Conservation (phyloP, 2,888 invertebrate species). For the Flexamia atlantica region DNA sequence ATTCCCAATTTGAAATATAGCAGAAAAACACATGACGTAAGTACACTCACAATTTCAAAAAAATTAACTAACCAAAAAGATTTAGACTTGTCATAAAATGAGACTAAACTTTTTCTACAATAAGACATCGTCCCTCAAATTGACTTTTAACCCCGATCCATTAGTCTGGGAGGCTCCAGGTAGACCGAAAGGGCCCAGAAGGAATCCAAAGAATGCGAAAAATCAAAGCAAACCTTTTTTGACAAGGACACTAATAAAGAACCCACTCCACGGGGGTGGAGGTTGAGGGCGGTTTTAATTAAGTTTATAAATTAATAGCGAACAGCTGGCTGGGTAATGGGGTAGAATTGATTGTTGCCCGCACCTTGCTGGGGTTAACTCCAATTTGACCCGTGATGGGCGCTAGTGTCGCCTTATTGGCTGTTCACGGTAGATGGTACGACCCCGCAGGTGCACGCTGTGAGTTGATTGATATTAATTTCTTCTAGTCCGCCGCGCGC, state of each 20-base stretch:
- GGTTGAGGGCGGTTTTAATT: constrained; percentile 51
- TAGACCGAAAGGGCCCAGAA: neutral
- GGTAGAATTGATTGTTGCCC: constrained; percentile 56
- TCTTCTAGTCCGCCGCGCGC: constrained; percentile 38
- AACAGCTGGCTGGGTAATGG: constrained; percentile 52
- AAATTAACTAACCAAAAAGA: too few species aligned
- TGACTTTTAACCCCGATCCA: too few species aligned
- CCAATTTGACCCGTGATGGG: constrained; percentile 57
- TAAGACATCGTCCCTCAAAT: too few species aligned
- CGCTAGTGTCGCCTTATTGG: constrained; percentile 55
- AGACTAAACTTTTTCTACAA: too few species aligned
- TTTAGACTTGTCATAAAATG: too few species aligned
- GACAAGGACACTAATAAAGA: constrained; percentile 44
- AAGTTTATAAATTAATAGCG: constrained; percentile 54
- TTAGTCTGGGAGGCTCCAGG: neutral
- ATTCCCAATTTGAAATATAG: too few species aligned
- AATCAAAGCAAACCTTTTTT: constrained; percentile 45
- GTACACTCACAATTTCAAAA: too few species aligned
- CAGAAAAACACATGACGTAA: too few species aligned
- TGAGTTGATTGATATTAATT: constrained; percentile 54
- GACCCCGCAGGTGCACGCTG: constrained; percentile 49
- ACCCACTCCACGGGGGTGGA: constrained; percentile 47
- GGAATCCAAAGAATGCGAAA: constrained; percentile 47
- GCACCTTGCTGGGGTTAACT: constrained; percentile 52
- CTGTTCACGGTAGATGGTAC: constrained; percentile 39